phyloP scores from a whole-genome alignment of 2,888 invertebrate genomes.

The Isoperla grammatica region DNA sequence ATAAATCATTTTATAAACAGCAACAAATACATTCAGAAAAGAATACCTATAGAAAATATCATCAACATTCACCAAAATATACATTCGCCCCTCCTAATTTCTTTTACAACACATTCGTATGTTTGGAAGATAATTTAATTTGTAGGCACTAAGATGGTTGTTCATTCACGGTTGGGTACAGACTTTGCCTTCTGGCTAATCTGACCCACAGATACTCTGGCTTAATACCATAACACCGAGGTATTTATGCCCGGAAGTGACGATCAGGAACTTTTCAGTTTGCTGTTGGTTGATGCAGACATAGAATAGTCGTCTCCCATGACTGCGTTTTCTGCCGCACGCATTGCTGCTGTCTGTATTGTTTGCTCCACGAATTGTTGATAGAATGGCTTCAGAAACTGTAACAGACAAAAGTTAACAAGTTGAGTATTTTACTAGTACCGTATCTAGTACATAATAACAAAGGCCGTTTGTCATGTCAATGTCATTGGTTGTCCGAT shows the following conservation, averaged over 20 bases:
- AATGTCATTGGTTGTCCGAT: too few species aligned
- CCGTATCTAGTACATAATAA: too few species aligned
- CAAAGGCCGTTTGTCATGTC: too few species aligned
- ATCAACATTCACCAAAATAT: too few species aligned
- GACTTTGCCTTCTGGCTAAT: neutral
- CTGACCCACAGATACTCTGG: neutral
- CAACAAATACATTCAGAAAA: too few species aligned
- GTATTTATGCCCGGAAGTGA: neutral
- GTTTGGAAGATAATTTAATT: constrained; percentile 16
- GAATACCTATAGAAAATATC: too few species aligned
- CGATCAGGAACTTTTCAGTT: constrained; percentile 24
- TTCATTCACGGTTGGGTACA: constrained; percentile 6
- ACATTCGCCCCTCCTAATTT: too few species aligned
- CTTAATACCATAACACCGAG: constrained; percentile 1
- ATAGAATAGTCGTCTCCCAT: neutral
- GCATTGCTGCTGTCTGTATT: constrained; percentile 73
- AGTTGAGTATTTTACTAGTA: too few species aligned
- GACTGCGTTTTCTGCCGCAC: constrained; percentile 55
- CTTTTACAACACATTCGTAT: too few species aligned
- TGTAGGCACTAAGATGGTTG: constrained; percentile 23
- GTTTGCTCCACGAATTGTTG: constrained; percentile 76
- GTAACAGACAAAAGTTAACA: constrained; percentile 38
- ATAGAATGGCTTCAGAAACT: constrained; percentile 80
- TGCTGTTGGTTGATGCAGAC: constrained; percentile 20
- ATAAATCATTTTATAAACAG: too few species aligned